Evolutionary conservation across 2,113 vertebrate species (phyloP).

Genomic region (Cyanoliseus patagonus): DNA sequence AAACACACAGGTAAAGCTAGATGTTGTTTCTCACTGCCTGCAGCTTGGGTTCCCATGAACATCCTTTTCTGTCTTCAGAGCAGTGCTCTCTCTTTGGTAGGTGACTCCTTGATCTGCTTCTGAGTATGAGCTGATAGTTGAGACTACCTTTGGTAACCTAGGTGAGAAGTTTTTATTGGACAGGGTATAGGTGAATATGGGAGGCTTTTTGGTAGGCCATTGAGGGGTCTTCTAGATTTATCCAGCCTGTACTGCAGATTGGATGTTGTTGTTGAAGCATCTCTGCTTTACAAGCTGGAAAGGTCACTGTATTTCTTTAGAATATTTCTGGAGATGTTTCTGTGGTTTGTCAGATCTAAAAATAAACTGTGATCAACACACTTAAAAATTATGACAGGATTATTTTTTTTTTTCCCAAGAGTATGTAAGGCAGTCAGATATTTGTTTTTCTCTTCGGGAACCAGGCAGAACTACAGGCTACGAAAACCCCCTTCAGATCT

Average conservation of each 20-base stretch:
- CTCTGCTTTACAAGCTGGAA: constrained; percentile 13
- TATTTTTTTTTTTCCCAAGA: background rate
- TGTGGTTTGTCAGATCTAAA: constrained; percentile 54
- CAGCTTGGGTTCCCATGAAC: rapidly evolving
- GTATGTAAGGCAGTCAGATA: background rate
- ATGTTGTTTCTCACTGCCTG: rapidly evolving
- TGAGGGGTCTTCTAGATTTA: background rate
- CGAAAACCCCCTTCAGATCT: background rate
- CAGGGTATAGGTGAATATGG: background rate
- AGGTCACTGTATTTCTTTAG: constrained; percentile 29
- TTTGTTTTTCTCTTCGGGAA: background rate
- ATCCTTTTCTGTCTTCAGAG: background rate
- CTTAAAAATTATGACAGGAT: constrained; percentile 2
- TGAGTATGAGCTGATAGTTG: background rate
- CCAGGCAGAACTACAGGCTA: background rate
- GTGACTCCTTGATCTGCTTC: background rate
- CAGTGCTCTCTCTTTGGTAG: background rate
- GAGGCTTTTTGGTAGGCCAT: background rate
- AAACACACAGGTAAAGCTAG: background rate
- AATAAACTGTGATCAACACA: constrained; percentile 33
- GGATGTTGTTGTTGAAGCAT: background rate
- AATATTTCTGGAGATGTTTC: constrained; percentile 55
- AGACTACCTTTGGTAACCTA: background rate
- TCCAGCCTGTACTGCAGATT: background rate
- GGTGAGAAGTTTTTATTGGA: background rate